Conservation (phyloP, 2,113 vertebrate genomes). For the Petromus typicus region DNA sequence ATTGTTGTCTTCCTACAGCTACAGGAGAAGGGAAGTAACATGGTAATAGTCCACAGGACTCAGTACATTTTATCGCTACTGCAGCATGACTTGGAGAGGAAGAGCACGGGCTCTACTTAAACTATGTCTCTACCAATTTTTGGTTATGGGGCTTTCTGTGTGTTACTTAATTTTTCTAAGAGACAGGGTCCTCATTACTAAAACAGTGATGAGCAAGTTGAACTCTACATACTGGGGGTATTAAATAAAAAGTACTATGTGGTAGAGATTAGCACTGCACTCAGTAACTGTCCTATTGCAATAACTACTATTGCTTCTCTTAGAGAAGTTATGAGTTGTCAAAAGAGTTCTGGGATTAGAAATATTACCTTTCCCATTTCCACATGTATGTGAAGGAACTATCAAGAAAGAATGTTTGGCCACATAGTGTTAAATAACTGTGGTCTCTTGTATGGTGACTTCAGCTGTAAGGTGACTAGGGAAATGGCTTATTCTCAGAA, state of each 20-base stretch:
- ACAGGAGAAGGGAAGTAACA: neutral
- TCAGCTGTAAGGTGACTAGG: neutral
- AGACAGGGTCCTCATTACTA: slow-evolving; percentile 14
- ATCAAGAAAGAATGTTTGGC: neutral
- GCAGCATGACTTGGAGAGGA: neutral
- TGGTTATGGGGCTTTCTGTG: neutral
- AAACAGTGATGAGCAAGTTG: neutral
- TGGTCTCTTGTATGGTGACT: neutral
- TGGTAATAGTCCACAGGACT: rapidly evolving
- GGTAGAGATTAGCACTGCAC: slow-evolving; percentile 21
- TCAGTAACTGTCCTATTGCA: neutral
- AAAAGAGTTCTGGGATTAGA: neutral
- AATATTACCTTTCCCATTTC: neutral
- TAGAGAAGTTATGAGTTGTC: neutral
- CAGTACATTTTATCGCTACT: neutral
- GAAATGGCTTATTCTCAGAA: neutral
- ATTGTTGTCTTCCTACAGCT: neutral
- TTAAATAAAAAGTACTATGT: neutral
- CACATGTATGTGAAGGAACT: neutral
- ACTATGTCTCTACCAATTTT: neutral
- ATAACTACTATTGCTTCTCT: neutral
- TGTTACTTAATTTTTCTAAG: slow-evolving; percentile 44
- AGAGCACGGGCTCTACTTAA: neutral
- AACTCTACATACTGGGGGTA: neutral
- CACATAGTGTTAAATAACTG: neutral